Conservation (phyloP, 2,113 vertebrate genomes). For the Channa maculata region DNA sequence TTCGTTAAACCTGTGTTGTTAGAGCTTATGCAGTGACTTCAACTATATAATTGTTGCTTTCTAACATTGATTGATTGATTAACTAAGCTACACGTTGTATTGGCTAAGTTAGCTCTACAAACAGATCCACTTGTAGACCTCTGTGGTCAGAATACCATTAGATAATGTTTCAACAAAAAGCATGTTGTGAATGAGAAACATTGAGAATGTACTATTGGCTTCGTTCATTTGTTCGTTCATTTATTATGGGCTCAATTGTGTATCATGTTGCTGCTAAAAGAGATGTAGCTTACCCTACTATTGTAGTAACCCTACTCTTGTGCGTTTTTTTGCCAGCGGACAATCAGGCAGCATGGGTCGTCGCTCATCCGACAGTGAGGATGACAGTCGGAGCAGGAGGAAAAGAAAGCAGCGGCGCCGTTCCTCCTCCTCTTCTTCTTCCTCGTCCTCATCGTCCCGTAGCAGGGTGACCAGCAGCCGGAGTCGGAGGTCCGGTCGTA, state of each 20-base stretch:
- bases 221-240: neutral
- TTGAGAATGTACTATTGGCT: neutral
- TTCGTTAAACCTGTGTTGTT: neutral
- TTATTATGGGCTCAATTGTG: neutral
- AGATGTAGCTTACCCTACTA: neutral
- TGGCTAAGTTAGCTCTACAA: neutral
- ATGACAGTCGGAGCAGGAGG: constrained; percentile 87
- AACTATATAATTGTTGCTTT: neutral
- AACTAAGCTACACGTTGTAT: neutral
- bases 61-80: neutral
- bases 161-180: neutral
- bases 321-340: constrained; percentile 36
- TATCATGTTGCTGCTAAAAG: neutral
- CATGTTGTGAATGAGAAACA: neutral
- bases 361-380: constrained; percentile 93
- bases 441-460: constrained; percentile 91
- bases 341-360: constrained; percentile 86
- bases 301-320: neutral
- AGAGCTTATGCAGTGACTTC: neutral
- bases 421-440: constrained; percentile 89
- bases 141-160: neutral
- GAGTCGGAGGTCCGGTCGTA: constrained; percentile 87
- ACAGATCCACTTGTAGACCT: neutral
- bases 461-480: constrained; percentile 86
- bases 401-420: constrained; percentile 91